Base-by-base conservation (phyloP, 1,140 invertebrate species). In the Drosophila orosa region DNA sequence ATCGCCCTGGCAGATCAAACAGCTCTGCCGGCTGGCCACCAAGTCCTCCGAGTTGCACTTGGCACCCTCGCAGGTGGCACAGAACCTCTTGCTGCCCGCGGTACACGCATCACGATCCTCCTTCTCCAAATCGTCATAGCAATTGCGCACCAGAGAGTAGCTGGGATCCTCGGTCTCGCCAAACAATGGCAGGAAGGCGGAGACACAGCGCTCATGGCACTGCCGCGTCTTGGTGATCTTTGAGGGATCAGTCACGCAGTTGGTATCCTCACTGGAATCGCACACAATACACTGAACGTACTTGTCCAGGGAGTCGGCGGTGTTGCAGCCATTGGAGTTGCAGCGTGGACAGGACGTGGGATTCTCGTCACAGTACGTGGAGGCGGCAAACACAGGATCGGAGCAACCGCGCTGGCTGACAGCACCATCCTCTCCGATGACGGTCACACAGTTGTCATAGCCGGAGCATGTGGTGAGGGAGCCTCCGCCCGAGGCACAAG, bases 271-370 rank as follows among this genome's bases (percentile, higher is more conserved):
- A 9, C 76, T 77, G 3, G 84, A 86, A 15, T 91, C 90, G 39
- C 90, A 91, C 1, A 74, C 76, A 12, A 90, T 37, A 7, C 90
- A 91, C 19, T 89, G 73, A 1, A 91, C 74, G 35, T 89, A 91
- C 15, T 65, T 52, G 2, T 58, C 45, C 5, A 78, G 59, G 17
- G 59, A 72, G 24, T 68, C 73, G 27, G 90, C 87, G 7, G 66
- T 42, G 24, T 91, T 91, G 56, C 90, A 91, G n/a, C 79, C 84
- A 35, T 91, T 91, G 13, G 90, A 91, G 19, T 91, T 91, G 50
- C 90, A 91, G 39, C 84, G 84, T 0, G 82, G 80, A 47, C 90
- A 91, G 0, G 67, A 68, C 1, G 60, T 47, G 1, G 72, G 68
- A 29, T 87, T 48, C 3, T 52, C 67, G 0, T 86, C 75, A n/a